phyloP scores from a whole-genome alignment of 2,797 vertebrate species.

The Catostomus latipinnis region DNA sequence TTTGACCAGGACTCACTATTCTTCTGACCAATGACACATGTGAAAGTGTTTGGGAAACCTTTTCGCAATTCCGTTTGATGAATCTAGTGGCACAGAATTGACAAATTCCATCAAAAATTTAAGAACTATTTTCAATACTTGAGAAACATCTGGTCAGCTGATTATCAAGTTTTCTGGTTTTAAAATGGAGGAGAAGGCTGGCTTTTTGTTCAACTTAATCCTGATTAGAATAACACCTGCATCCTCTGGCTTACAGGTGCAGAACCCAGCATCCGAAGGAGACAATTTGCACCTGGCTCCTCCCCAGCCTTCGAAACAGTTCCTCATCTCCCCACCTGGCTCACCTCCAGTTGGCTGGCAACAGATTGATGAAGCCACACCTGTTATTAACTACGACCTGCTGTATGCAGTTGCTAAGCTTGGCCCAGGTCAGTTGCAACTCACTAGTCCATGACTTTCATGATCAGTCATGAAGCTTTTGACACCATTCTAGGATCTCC shows the following conservation, averaged over 20 bases:
- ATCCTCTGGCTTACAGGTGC: slow-evolving; percentile 73
- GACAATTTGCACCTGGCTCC: slow-evolving; percentile 88
- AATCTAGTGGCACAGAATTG: no score
- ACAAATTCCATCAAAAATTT: no score
- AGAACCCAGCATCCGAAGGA: slow-evolving; percentile 81
- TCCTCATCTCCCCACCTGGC: slow-evolving; percentile 88
- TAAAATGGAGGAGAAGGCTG: no score
- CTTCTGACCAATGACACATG: no score
- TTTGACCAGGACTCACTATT: no score
- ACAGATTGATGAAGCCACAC: slow-evolving; percentile 83
- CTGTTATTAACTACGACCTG: slow-evolving; percentile 88
- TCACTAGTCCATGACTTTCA: background rate
- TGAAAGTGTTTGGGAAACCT: no score
- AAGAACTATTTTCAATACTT: no score
- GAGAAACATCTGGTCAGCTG: no score
- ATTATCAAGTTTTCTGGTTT: no score
- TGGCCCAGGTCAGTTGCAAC: slow-evolving; percentile 79
- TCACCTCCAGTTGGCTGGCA: slow-evolving; percentile 87
- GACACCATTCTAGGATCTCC: background rate
- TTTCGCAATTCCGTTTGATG: no score
- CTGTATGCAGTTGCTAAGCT: slow-evolving; percentile 87
- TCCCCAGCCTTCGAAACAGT: slow-evolving; percentile 87
- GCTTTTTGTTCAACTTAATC: no score
- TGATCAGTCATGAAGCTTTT: background rate
- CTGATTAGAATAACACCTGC: background rate